Evolutionary conservation across 2,113 vertebrate species (phyloP), one percentile per base, ranked within the genome.

Genomic region (Eurypyga helias): DNA sequence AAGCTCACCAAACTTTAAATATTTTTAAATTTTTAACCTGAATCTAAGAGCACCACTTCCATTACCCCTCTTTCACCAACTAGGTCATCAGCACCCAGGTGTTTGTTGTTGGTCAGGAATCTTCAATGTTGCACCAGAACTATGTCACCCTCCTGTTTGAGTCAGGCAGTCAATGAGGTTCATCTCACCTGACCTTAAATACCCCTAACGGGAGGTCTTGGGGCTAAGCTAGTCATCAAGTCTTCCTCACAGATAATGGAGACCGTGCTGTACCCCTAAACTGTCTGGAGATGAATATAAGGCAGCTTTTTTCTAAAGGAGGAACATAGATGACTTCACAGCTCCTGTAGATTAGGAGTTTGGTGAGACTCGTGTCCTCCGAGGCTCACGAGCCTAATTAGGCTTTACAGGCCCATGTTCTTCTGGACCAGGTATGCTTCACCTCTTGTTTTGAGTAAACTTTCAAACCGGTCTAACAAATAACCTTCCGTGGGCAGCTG

Each of bases 311-410:
- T 14, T 16, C 38, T 28, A 0, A 9, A 24, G 31, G 17, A 52
- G 61, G 60, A 31, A 5, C 1, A 3, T 3, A 7, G 6, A 8
- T 4, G 19, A 1, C 7, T 17, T 66, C 6, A 11, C 3, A 18
- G 13, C 31, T 55, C 13, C 49, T 28, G 18, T 0, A 14, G 7
- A 24, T 19, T 23, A 17, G 15, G 19, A 2, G 3, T 10, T 2
- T 6, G 49, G 8, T 5, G 34, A 29, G 14, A 23, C 13, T 46
- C 0, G 0, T 10, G 13, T 23, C 29, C 17, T 13, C 48, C 13
- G 7, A 13, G 34, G 54, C 23, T 46, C 20, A 0, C n/a, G 38
- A 29, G 28, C 28, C 10, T 26, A 6, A 10, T 5, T 2, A 34
- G 34, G 28, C 8, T 45, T 26, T 26, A 11, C 12, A 14, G 17